Base-by-base conservation (phyloP, 2,888 invertebrate genomes). In the Drosophila mayaguana region DNA sequence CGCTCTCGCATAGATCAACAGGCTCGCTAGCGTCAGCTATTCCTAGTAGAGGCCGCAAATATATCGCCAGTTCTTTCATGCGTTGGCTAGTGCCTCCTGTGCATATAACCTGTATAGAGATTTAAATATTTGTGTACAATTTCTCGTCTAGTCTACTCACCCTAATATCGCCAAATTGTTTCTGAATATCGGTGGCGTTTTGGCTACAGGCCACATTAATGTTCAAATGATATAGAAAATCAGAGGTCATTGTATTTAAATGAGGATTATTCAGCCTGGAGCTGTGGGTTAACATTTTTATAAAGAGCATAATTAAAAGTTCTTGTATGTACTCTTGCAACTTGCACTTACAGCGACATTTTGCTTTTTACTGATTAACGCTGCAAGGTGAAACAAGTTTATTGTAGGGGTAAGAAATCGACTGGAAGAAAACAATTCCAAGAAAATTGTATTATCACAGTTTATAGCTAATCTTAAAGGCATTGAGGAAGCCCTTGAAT, bases 91-190 rank as follows among this genome's bases (percentile, higher is more conserved):
- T 98, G 12, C 98, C 98, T 11, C 98, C 98, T 96, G 98, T 97
- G 91, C 98, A 98, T 6, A 99, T 96, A 93, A 98, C 98, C 98
- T 98, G 93, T 16, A 5, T 9, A 4, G 11, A 18, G 32, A n/a
- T 18, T 14, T 1, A 16, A 22, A 3, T 11, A 28, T 14, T 1
- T 16, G 11, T 9, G 40, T 6, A 6, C 6, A 28, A n/a, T 8
- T 14, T 22, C 40, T 32, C 3, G 12, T 0, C 7, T 25, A 40
- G 5, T 3, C 9, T 7, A 12, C 61, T 25, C 94, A 98, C 98
- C 95, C 97, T 97, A 45, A 98, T 96, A 93, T 98, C 98, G 1
- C 97, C 97, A 91, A 98, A 98, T 96, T 97, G 97, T 92, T 96
- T 96, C 64, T 96, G 95, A 43, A 98, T 95, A 91, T 98, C 97